These are phyloP conservation scores for Arbacia lixula DNA, from an alignment of 53 echinoderm and acorn worm species.

Conservation along the genomic window DNA sequence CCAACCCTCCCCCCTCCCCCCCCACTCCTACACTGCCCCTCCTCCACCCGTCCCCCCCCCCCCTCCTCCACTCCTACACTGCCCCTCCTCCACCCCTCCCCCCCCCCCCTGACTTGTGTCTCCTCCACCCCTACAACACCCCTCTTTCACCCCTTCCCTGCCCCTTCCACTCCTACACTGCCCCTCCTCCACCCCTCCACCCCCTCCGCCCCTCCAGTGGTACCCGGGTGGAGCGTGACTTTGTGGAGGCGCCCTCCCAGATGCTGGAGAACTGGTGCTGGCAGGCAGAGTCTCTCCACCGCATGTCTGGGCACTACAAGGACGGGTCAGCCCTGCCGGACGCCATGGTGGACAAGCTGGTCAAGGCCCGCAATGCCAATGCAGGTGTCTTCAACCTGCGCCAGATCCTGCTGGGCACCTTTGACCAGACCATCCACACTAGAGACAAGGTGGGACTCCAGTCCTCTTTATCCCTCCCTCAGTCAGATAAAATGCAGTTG, in stretches of 20 bases:
- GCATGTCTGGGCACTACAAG: constrained; percentile 93
- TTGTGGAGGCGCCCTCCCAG: constrained; percentile 99
- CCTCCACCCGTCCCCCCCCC: no score
- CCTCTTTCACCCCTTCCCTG: no score
- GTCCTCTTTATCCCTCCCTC: neutral
- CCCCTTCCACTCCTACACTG: no score
- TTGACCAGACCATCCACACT: constrained; percentile 97
- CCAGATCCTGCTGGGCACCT: constrained; percentile 94
- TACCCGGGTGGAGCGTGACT: constrained; percentile 97
- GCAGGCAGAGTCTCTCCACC: constrained; percentile 87
- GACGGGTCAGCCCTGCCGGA: constrained; percentile 84
- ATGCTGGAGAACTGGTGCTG: constrained; percentile 99
- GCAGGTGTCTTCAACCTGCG: constrained; percentile 97
- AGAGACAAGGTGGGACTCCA: constrained; percentile 62
- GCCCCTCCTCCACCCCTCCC: no score
- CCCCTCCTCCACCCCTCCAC: no score
- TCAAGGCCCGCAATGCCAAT: constrained; percentile 94
- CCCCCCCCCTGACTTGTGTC: no score
- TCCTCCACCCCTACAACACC: no score
- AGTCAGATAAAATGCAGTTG: no score
- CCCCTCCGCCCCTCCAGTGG: constrained; percentile 75
- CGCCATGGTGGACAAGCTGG: constrained; percentile 94
- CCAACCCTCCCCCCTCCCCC: no score
- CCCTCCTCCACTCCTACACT: no score
- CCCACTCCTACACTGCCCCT: no score